Base-by-base conservation (phyloP, 2,888 invertebrate genomes). In the Pterostichus madidus region DNA sequence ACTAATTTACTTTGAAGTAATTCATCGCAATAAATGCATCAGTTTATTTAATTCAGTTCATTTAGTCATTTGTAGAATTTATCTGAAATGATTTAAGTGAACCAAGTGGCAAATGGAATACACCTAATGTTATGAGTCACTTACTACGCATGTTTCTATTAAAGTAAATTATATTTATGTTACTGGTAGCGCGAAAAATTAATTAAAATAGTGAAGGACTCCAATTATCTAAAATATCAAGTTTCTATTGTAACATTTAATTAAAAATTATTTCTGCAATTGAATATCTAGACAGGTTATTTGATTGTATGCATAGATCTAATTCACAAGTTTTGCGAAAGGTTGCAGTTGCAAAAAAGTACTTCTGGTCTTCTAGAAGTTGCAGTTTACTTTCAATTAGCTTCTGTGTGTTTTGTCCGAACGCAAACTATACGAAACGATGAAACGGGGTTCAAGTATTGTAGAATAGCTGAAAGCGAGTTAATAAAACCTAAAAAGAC, bases 351-450 rank as follows among this genome's bases (percentile, higher is more conserved):
- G 49, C 49, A 49, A 49, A 49, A 44, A 49, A 49, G 49, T 13
- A 49, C 13, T 49, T 13, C n/a, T 5, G 11, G 49, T 8, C 13
- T 49, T 13, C n/a, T 5, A n/a, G 49, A 49, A 49, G 49, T 49
- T 49, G 49, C 49, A 49, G 49, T 49, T 49, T 49, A 49, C 49
- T 49, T 49, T 49, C 49, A 49, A 49, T 49, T 49, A 49, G 49
- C 49, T 49, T 49, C 13, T 49, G 49, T 49, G n/a, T 49, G 49
- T 49, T 49, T 13, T 49, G 49, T 49, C 49, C 49, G 49, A 49
- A 10, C 11, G 10, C 49, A 11, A 44, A 44, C 44, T 44, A 44
- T 4, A 11, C 7, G 11, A 44, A 44, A 11, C 7, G 7, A 44
- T 44, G 11, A 44, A 44, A 11, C 44, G 11, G 44, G 1, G n/a